Evolutionary conservation across 2,797 vertebrate genomes (phyloP).

Genomic region (Enteromius trimaculatus): DNA sequence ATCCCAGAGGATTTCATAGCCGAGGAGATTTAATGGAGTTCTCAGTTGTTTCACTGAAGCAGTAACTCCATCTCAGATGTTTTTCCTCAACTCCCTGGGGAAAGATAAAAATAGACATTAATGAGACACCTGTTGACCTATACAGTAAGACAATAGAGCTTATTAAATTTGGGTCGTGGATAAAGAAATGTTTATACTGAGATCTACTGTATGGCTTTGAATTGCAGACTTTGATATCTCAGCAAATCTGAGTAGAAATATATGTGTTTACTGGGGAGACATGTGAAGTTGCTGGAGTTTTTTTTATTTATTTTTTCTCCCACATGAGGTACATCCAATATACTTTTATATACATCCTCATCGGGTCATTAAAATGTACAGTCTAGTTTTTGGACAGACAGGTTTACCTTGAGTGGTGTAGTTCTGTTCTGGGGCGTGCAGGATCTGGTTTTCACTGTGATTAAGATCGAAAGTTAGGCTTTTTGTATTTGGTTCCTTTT

Average conservation of each 20-base stretch:
- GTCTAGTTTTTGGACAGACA: neutral
- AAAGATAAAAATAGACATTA: neutral
- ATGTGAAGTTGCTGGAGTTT: neutral
- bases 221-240: neutral
- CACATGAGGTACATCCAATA: neutral
- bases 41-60: neutral
- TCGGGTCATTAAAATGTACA: neutral
- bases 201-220: neutral
- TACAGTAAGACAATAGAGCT: neutral
- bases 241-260: neutral
- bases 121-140: neutral
- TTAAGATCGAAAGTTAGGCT: neutral
- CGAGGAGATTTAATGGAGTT: neutral
- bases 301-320: neutral
- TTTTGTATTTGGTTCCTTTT: neutral
- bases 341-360: neutral
- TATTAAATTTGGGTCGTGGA: neutral
- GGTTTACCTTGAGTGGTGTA: neutral
- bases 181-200: neutral
- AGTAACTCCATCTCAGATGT: neutral
- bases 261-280: neutral
- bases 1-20: neutral
- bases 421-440: neutral
- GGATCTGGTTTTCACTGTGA: neutral
- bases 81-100: neutral